phyloP scores from a whole-genome alignment of 2,113 vertebrate genomes.

The Lutjanus erythropterus region DNA sequence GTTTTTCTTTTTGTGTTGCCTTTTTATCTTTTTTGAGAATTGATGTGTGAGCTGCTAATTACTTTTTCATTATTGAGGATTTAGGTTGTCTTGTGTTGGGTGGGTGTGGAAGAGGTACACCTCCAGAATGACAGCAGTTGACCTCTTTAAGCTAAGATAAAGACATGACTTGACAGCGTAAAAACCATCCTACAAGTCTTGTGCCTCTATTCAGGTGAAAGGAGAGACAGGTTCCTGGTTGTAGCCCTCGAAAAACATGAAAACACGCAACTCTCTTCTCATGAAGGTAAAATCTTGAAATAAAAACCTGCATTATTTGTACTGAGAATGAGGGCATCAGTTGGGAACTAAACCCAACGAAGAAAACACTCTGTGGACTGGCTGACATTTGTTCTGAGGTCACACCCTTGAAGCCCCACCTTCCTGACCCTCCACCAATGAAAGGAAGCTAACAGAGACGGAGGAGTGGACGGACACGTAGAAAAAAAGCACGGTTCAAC shows the following conservation, averaged over 20 bases:
- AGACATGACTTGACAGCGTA: not conserved
- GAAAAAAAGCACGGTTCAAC: conserved; percentile 70
- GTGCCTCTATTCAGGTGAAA: too few relatives aligned
- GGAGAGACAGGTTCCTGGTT: not conserved
- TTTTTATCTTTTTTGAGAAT: conserved; percentile 51
- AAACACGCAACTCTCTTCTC: not conserved
- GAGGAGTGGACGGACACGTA: conserved; percentile 26
- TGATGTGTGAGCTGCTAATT: conserved; percentile 84
- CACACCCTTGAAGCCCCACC: conserved; percentile 25
- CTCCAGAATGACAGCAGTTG: conserved; percentile 27
- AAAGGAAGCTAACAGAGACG: conserved; percentile 51
- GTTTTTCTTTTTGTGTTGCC: conserved; percentile 45
- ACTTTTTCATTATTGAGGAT: conserved; percentile 78
- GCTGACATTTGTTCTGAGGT: conserved; percentile 33
- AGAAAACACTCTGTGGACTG: conserved; percentile 8
- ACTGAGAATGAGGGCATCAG: not conserved
- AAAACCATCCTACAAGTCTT: conserved; percentile 3
- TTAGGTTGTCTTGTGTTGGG: conserved; percentile 49
- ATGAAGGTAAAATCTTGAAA: not conserved
- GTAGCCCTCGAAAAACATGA: not conserved
- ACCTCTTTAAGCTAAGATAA: conserved; percentile 15
- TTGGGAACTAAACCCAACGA: not conserved
- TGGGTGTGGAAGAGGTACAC: conserved; percentile 33
- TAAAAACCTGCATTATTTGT: not conserved
- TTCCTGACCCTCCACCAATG: conserved; percentile 58